These are phyloP conservation scores for Alectura lathami DNA, from an alignment of 2,113 vertebrate species.

Conservation along the genomic window DNA sequence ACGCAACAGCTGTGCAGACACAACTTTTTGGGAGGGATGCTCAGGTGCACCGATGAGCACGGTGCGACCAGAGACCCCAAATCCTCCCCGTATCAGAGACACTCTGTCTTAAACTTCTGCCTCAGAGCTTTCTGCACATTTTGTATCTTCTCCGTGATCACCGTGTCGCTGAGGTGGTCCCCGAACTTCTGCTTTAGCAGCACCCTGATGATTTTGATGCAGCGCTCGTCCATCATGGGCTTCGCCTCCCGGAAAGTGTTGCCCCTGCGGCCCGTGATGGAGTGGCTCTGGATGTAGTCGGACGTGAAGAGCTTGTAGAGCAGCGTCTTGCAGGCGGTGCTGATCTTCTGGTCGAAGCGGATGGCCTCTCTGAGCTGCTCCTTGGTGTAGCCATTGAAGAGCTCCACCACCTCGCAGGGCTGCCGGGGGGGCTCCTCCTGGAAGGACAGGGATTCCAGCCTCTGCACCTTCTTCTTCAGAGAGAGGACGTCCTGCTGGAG, in stretches of 20 bases:
- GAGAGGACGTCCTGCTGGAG: conserved; percentile 43
- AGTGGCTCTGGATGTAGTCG: conserved; percentile 69
- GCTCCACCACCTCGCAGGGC: conserved; percentile 5
- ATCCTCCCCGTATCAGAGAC: not conserved
- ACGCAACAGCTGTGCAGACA: not conserved
- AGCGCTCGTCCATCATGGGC: conserved; percentile 72
- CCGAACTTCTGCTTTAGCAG: conserved; percentile 70
- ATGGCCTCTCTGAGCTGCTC: conserved; percentile 67
- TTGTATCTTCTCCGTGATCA: conserved; percentile 73
- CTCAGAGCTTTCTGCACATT: conserved; percentile 70
- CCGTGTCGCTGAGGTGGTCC: conserved; percentile 59
- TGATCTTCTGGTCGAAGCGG: conserved; percentile 71
- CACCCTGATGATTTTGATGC: conserved; percentile 67
- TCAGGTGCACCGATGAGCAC: rapidly evolving
- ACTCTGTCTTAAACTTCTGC: conserved; percentile 65
- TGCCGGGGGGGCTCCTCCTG: conserved; percentile 42
- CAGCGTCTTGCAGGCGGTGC: conserved; percentile 67
- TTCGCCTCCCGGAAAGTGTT: conserved; percentile 64
- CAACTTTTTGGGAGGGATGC: not conserved
- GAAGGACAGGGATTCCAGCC: conserved; percentile 53
- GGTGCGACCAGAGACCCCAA: not conserved
- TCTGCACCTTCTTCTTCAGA: conserved; percentile 63
- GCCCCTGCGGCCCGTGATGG: conserved; percentile 61
- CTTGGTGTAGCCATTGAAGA: conserved; percentile 67
- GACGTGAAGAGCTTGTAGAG: conserved; percentile 70